A percentile compares a stretch with the other conserved stretches of the same genome.
Evolutionary conservation across 2,888 invertebrate species (phyloP).

Genomic region (Sceliomorpha sp.): DNA sequence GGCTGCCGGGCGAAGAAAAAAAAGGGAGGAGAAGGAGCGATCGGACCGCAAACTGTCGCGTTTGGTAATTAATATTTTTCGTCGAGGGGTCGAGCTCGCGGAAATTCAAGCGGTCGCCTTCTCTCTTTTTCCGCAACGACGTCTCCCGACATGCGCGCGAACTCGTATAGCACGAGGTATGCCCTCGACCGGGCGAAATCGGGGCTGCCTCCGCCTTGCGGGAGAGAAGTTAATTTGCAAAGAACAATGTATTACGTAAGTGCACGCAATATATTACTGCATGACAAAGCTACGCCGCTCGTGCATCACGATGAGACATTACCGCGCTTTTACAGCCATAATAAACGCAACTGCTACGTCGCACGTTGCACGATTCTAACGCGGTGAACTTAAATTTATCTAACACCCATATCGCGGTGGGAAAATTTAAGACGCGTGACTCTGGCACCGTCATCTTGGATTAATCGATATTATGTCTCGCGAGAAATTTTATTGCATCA

Average conservation of each 20-base stretch:
- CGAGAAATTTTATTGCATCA: constrained; percentile 40
- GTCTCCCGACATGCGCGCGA: too few species aligned
- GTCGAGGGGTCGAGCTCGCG: too few species aligned
- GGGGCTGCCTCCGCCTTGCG: too few species aligned
- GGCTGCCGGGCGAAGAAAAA: constrained; percentile 5
- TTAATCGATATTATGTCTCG: constrained; percentile 55
- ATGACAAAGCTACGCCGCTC: constrained; percentile 43
- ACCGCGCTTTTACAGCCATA: constrained; percentile 46
- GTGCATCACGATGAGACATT: constrained; percentile 50
- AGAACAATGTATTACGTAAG: constrained; percentile 53
- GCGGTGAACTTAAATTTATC: constrained; percentile 47
- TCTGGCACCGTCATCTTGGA: constrained; percentile 28
- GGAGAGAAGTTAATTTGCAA: constrained; percentile 47
- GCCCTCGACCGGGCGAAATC: too few species aligned
- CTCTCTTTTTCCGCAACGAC: too few species aligned
- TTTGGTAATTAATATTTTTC: constrained; percentile 5
- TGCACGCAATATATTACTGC: constrained; percentile 37
- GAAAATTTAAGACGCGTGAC: constrained; percentile 36
- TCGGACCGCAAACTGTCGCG: constrained; percentile 3
- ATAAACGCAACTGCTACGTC: constrained; percentile 49
- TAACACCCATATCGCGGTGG: constrained; percentile 39
- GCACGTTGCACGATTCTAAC: constrained; percentile 32
- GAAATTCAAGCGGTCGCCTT: too few species aligned
- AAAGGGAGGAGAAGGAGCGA: background rate
- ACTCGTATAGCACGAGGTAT: too few species aligned